Evolutionary conservation across 92 coral and sea anemone species (phyloP), one percentile per base, ranked within the genome.

Genomic region (Virgularia gustaviana): DNA sequence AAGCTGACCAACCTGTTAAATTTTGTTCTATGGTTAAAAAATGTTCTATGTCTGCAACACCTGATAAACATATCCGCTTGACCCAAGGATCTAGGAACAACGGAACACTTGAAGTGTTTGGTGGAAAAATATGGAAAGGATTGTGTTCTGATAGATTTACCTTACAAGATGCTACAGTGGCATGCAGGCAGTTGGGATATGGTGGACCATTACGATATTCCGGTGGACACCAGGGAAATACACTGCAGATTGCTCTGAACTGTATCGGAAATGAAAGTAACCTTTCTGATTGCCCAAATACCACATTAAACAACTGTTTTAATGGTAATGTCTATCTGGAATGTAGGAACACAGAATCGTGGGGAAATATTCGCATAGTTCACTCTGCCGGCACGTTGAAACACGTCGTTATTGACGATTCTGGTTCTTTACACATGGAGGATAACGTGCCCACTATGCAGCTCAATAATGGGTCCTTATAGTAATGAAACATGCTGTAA

Each of bases 1-100:
- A 85, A 4, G 32, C 13, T 4, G 63, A 65, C 8, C 73, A 62
- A 22, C 74, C 45, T 24, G 56, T 86, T 10, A n/a, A 35, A 10
- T 86, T 86, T 22, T 52, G 58, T 22, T 52, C 58, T 2, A 6
- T 52, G 22, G 2, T 3, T 2, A 22, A 5, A 2, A 52, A 22
- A 22, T 52, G 58, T 2, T 19, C 0, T 41, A 32, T 13, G 30
- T 52, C 20, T 49, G 52, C 20, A 44, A 36, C 12, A n/a, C 1
- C 2, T 35, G 27, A 18, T 0, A 7, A 75, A 12, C 25, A 25
- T 10, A 13, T 13, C 77, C 0, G 23, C 79, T 44, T 85, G 88
- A 9, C 38, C 65, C 4, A 49, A 57, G 12, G 36, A 70, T 2
- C 58, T 75, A 34, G 55, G 18, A 15, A 5, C 3, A 15, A 47